Evolutionary conservation across 1,140 invertebrate species (phyloP), one percentile per base, ranked within the genome.

Genomic region (Condylostylus longicornis): DNA sequence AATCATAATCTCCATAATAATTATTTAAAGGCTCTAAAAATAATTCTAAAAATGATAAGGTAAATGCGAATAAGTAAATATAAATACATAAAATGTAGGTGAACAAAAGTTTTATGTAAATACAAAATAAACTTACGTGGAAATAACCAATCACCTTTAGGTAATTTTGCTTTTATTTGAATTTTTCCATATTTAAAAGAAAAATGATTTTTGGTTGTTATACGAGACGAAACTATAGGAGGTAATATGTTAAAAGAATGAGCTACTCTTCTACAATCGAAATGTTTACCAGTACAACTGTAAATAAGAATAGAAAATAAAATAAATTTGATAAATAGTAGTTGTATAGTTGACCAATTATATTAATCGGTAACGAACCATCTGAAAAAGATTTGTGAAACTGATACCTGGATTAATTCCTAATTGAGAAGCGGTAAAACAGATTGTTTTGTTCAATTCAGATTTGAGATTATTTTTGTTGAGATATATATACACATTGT

Each of bases 141-240:
- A 69, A 78, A 77, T 3, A 85, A 44, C 82, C 82, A 87, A 55
- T 80, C 77, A 27, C 82, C 82, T 44, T 64, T 60, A 0, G 82
- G 81, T 46, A 85, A 54, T 54, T 79, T 82, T 0, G 81, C 81
- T 10, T 69, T 63, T 5, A 85, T 66, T 53, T 85, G 80, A n/a
- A 86, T 66, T 49, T 66, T 69, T 9, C 82, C 82, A 46, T 77
- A 85, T 42, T 68, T 71, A 51, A 81, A 80, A 41, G 59, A 63
- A 44, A 85, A 82, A 13, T 60, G 63, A 22, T 72, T 59, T 38
- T 69, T 71, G 0, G 79, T 80, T 14, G 71, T 70, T 19, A 87
- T 51, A 45, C 72, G 68, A 5, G 74, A 77, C 2, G 79, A 80
- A 13, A 71, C 58, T 2, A 82, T 59, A 1, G 79, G 79, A 2